Percentiles rank a stretch among this genome's conserved stretches.
These are phyloP conservation scores for Squalus acanthias DNA, from an alignment of 2,797 vertebrate species.

Conservation along the genomic window DNA sequence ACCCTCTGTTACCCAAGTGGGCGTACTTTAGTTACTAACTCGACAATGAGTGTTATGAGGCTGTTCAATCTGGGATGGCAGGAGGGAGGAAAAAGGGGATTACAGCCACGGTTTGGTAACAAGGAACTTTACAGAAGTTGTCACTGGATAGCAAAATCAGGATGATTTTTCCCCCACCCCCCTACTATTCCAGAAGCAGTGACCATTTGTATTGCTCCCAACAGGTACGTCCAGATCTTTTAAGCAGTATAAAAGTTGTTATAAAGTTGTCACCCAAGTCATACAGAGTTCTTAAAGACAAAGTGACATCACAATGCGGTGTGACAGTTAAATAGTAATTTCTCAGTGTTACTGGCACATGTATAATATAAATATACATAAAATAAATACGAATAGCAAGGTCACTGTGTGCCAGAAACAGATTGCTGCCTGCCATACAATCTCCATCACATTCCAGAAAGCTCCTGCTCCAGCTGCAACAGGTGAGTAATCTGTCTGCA, in stretches of 20 bases:
- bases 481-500: not conserved
- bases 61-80: not conserved
- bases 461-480: not conserved
- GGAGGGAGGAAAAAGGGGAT: not conserved
- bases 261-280: not conserved
- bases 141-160: not conserved
- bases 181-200: not conserved
- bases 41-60: not conserved
- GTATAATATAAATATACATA: not conserved
- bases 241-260: not conserved
- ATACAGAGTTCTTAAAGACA: not conserved
- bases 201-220: too few species aligned
- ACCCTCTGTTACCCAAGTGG: not conserved
- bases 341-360: not conserved
- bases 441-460: not conserved
- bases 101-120: not conserved
- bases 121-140: not conserved
- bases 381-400: not conserved
- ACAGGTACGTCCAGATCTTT: too few species aligned
- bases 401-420: not conserved
- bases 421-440: not conserved
- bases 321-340: not conserved
- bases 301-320: not conserved
- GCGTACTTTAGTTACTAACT: not conserved
- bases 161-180: not conserved